Evolutionary conservation across 2,888 invertebrate genomes (phyloP).

Genomic region (Blastobasis lacticolella): DNA sequence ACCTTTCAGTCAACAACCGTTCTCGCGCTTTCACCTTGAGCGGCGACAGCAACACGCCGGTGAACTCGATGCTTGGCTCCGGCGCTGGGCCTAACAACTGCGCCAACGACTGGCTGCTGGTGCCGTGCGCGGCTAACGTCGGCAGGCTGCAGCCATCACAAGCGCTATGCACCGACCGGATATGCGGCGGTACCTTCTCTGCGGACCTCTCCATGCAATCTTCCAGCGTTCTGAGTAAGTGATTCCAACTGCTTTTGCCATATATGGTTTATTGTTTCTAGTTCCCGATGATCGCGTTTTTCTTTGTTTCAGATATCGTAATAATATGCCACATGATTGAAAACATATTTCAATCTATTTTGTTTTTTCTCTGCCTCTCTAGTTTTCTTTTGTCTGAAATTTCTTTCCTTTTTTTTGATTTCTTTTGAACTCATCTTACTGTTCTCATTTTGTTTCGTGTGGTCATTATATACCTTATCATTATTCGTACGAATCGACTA

Average conservation of each 20-base stretch:
- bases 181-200: constrained; percentile 88
- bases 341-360: too few species aligned
- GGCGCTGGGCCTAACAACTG: constrained; percentile 80
- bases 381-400: too few species aligned
- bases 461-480: too few species aligned
- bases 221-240: constrained; percentile 83
- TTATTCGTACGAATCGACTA: too few species aligned
- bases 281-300: too few species aligned
- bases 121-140: constrained; percentile 84
- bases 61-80: constrained; percentile 80
- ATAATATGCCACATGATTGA: too few species aligned
- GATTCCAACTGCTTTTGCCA: neutral
- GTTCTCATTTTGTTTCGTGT: too few species aligned
- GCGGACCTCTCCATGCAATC: constrained; percentile 80
- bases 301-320: too few species aligned
- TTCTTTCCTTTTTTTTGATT: too few species aligned
- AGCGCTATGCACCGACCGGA: constrained; percentile 81
- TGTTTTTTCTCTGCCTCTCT: too few species aligned
- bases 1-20: constrained; percentile 76
- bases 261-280: too few species aligned
- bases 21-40: constrained; percentile 84
- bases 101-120: constrained; percentile 84
- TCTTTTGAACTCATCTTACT: too few species aligned
- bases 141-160: constrained; percentile 75
- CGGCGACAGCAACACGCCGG: constrained; percentile 81